Conservation (phyloP, 37 sponge, comb jelly and placozoan species). For the Cliona cf. orientalis region DNA sequence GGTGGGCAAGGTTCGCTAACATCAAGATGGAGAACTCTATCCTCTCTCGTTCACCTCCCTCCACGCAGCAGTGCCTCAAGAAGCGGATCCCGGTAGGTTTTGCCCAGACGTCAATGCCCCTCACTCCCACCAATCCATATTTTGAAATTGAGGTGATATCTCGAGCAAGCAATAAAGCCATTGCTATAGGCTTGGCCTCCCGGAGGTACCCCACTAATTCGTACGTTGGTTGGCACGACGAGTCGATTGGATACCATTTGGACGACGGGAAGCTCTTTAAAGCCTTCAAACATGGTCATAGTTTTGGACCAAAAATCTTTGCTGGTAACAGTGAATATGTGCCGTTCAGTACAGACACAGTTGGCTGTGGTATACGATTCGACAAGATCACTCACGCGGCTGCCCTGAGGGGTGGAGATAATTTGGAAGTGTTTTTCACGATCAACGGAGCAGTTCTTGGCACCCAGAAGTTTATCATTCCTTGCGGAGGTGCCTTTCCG, state of each 20-base stretch:
- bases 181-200: constrained; percentile 70
- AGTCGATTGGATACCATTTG: constrained; percentile 54
- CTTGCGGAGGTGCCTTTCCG: constrained; percentile 61
- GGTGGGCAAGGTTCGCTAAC: constrained; percentile 53
- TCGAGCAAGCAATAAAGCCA: constrained; percentile 36
- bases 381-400: not conserved
- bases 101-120: constrained; percentile 48
- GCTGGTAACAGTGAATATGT: too few species aligned
- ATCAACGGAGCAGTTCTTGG: constrained; percentile 54
- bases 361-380: constrained; percentile 75
- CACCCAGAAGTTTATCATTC: constrained; percentile 36
- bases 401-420: not conserved
- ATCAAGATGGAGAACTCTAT: constrained; percentile 29
- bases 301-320: constrained; percentile 39
- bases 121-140: constrained; percentile 40
- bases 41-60: constrained; percentile 5
- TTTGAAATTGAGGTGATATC: constrained; percentile 73
- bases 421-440: constrained; percentile 60
- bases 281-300: constrained; percentile 16
- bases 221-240: constrained; percentile 38
- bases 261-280: constrained; percentile 66
- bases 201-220: constrained; percentile 12
- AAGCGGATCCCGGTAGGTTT: constrained; percentile 41
- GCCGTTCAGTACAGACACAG: too few species aligned
- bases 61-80: not conserved